Evolutionary conservation across 2,888 invertebrate genomes (phyloP), one percentile per base, ranked within the genome.

Genomic region (Amphipoea lucens): DNA sequence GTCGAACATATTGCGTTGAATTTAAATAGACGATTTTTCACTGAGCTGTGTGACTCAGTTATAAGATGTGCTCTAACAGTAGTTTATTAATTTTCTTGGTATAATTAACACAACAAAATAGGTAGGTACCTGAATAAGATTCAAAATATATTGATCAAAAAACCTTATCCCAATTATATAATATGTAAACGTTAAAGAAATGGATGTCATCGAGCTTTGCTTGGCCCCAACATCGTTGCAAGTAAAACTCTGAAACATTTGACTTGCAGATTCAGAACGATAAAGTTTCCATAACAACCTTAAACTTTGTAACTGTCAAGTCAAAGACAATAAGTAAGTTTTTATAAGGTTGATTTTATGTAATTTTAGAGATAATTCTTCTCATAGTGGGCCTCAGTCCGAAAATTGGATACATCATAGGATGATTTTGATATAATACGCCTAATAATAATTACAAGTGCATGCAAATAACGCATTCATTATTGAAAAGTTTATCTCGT

Each of bases 21-120:
- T 80, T 81, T 73, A 76, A 72, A 69, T 70, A 76, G 54, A 76
- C 48, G 51, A 73, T 76, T 81, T 83, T 81, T 66, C 68, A 40
- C 48, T 62, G 36, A 54, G 40, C 40, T 69, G 36, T 81, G 48
- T 63, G 72, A 82, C n/a, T 73, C 54, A 68, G 20, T 36, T 65
- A 36, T 17, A 65, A 57, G 51, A 54, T 14, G 45, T 72, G 54
- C 66, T 62, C 23, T 83, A 77, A 78, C 62, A 40, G 68, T 78
- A 69, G 20, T 76, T 68, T 45, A 45, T 62, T 40, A 51, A 57
- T 60, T 17, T 23, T 70, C 40, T 62, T 36, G 9, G 23, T 69
- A 23, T 48, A 48, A 23, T 51, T 69, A 20, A 14, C 23, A 36
- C 14, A 54, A 17, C 17, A n/a, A 48, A 73, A 29, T 45, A 14